Percentiles rank a stretch among this genome's conserved stretches.
These are phyloP conservation scores for Apocheima hispidaria DNA, from an alignment of 2,888 invertebrate species.

Conservation along the genomic window DNA sequence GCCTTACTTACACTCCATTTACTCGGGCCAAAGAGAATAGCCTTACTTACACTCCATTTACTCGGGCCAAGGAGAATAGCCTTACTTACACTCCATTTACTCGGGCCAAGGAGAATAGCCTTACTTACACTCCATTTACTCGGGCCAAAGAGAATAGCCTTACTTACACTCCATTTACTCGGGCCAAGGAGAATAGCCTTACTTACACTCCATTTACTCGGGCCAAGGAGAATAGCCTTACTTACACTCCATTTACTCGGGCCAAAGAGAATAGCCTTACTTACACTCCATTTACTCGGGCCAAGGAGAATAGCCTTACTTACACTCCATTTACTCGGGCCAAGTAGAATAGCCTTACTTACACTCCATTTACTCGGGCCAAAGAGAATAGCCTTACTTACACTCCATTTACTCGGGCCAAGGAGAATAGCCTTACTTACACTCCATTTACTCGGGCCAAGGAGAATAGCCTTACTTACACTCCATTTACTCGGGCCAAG, in stretches of 20 bases:
- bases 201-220: slow-evolving; percentile 41
- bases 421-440: slow-evolving; percentile 36
- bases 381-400: no score
- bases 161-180: no score
- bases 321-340: slow-evolving; percentile 23
- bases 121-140: slow-evolving; percentile 40
- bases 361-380: slow-evolving; percentile 42
- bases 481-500: slow-evolving; percentile 20
- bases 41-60: slow-evolving; percentile 40
- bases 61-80: slow-evolving; percentile 44
- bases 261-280: slow-evolving; percentile 31
- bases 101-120: slow-evolving; percentile 31
- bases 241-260: no score
- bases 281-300: slow-evolving; percentile 42
- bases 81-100: no score
- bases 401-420: slow-evolving; percentile 22
- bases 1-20: no score
- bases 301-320: no score
- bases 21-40: slow-evolving; percentile 31
- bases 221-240: slow-evolving; percentile 45
- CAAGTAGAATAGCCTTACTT: slow-evolving; percentile 34
- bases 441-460: slow-evolving; percentile 43
- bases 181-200: slow-evolving; percentile 29
- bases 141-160: slow-evolving; percentile 44
- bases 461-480: no score